Evolutionary conservation across 2,797 vertebrate genomes (phyloP).

Genomic region (Emydoidea blandingii): DNA sequence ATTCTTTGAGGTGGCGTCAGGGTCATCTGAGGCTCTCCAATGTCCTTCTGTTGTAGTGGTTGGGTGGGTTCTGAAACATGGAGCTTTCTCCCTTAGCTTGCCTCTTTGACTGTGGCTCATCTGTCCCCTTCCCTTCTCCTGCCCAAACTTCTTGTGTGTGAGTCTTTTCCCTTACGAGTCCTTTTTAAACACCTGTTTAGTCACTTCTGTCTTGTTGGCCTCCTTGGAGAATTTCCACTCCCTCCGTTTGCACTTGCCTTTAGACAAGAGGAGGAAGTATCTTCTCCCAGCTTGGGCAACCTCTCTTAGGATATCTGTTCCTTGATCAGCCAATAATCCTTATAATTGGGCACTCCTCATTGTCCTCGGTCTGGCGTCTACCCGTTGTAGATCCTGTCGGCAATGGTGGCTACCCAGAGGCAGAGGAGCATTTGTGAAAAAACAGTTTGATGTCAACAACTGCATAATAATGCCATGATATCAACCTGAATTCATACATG

Average conservation of each 20-base stretch:
- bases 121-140: background rate
- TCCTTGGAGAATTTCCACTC: background rate
- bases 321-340: background rate
- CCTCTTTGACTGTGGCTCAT: background rate
- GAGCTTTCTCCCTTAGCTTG: background rate
- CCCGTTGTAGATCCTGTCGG: background rate
- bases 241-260: background rate
- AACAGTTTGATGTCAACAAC: background rate
- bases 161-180: background rate
- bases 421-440: background rate
- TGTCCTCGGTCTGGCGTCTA: background rate
- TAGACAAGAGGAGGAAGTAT: background rate
- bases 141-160: background rate
- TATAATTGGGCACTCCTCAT: background rate
- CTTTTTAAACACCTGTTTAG: background rate
- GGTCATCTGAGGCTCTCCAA: background rate
- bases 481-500: background rate
- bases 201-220: background rate
- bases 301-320: background rate
- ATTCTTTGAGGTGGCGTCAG: background rate
- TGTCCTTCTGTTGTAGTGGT: background rate
- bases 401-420: background rate
- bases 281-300: background rate
- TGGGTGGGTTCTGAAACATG: background rate
- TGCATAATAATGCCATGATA: background rate